Evolutionary conservation across 1,140 invertebrate genomes (phyloP).

Genomic region (Micrasema minimum): DNA sequence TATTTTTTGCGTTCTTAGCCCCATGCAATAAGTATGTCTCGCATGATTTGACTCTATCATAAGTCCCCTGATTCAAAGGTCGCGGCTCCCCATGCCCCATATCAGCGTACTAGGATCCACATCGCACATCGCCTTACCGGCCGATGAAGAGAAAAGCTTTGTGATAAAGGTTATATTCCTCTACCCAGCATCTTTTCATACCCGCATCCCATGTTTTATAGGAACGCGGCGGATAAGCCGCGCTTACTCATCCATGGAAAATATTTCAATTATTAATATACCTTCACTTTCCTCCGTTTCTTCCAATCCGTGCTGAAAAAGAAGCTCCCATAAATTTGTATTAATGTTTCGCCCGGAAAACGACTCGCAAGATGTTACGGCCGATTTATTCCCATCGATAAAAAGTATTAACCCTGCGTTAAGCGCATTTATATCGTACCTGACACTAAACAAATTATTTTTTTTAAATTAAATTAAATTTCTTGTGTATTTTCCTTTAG

Average conservation of each 20-base stretch:
- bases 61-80: too few species aligned
- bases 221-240: slow-evolving; percentile 24
- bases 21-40: too few species aligned
- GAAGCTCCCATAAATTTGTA: slow-evolving; percentile 34
- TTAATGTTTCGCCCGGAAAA: slow-evolving; percentile 29
- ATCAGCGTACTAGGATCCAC: neutral
- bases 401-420: too few species aligned
- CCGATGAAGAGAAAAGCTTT: slow-evolving; percentile 42
- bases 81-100: too few species aligned
- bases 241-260: slow-evolving; percentile 25
- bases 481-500: too few species aligned
- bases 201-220: neutral
- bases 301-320: slow-evolving; percentile 3
- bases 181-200: slow-evolving; percentile 9
- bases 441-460: too few species aligned
- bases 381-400: slow-evolving; percentile 35
- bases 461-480: too few species aligned
- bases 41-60: too few species aligned
- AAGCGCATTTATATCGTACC: too few species aligned
- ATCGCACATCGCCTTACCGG: slow-evolving; percentile 43
- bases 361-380: slow-evolving; percentile 25
- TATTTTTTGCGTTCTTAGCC: too few species aligned
- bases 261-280: slow-evolving; percentile 43
- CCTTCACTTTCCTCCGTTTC: slow-evolving; percentile 19
- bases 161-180: slow-evolving; percentile 36